phyloP scores from a whole-genome alignment of 2,888 invertebrate genomes.

The Emmelina monodactyla region DNA sequence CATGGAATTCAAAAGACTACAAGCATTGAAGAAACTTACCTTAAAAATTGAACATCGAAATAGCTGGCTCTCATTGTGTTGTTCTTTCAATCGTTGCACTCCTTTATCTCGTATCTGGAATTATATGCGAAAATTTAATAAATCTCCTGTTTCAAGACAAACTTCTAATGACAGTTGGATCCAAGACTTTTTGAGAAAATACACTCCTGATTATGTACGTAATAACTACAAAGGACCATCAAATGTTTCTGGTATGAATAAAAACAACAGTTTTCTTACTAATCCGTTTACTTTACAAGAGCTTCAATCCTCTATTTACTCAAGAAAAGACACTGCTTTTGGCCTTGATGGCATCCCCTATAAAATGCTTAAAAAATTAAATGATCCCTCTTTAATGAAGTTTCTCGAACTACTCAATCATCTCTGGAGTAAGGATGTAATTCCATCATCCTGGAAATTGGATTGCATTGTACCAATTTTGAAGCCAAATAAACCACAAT shows the following conservation, averaged over 20 bases:
- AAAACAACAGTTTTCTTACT: constrained; percentile 1
- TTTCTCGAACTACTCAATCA: constrained; percentile 3
- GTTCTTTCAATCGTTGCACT: constrained; percentile 6
- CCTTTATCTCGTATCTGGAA: constrained; percentile 5
- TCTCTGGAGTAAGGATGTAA: constrained; percentile 5
- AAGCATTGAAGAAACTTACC: constrained; percentile 6
- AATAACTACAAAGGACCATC: no score
- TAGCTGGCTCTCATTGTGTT: constrained; percentile 3
- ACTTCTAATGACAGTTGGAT: neutral
- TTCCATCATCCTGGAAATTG: constrained; percentile 8
- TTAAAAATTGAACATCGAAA: constrained; percentile 4
- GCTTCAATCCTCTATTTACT: constrained; percentile 2
- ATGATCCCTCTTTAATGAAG: neutral
- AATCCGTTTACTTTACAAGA: constrained; percentile 4
- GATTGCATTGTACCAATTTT: constrained; percentile 11
- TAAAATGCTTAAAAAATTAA: constrained; percentile 2
- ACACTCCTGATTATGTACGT: neutral
- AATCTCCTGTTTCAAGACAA: constrained; percentile 2
- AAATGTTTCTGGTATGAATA: neutral
- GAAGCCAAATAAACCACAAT: constrained; percentile 8
- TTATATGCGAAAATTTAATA: constrained; percentile 7
- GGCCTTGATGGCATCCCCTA: constrained; percentile 2
- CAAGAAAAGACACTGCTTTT: constrained; percentile 6
- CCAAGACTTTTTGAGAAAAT: neutral
- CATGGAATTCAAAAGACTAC: constrained; percentile 7